Conservation (phyloP, 2,113 vertebrate species). For the Entomyzon cyanotis region DNA sequence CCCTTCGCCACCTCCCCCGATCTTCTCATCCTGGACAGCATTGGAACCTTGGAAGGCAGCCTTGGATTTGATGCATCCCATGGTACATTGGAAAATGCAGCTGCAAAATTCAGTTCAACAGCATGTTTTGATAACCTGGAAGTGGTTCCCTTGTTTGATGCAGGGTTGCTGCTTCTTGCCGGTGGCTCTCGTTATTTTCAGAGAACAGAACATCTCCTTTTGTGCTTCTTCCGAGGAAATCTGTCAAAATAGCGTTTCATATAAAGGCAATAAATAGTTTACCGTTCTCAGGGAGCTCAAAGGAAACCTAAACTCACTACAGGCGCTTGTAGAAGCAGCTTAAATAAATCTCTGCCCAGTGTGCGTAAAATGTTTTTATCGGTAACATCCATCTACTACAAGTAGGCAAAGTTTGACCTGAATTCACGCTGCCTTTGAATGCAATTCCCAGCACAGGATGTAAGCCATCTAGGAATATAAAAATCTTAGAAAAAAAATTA, state of each 20-base stretch:
- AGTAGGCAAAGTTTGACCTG: not conserved
- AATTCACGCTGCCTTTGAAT: not conserved
- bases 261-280: not conserved
- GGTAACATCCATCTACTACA: not conserved
- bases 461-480: not conserved
- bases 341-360: not conserved
- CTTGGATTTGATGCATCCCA: slow-evolving; percentile 98
- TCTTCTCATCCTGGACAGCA: slow-evolving; percentile 63
- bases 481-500: not conserved
- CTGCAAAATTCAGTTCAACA: slow-evolving; percentile 38
- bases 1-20: slow-evolving; percentile 8
- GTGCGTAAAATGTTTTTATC: not conserved
- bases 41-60: slow-evolving; percentile 71
- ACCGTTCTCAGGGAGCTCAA: not conserved
- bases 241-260: slow-evolving; percentile 61
- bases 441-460: not conserved
- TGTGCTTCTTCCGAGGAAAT: slow-evolving; percentile 18
- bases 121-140: slow-evolving; percentile 21
- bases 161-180: not conserved
- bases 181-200: not conserved
- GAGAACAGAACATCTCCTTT: not conserved
- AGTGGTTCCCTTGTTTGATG: not conserved
- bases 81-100: slow-evolving; percentile 71
- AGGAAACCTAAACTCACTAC: not conserved
- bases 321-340: not conserved